These are phyloP conservation scores for Psococerastis gibbosa DNA, from an alignment of 2,888 invertebrate genomes.

Conservation along the genomic window DNA sequence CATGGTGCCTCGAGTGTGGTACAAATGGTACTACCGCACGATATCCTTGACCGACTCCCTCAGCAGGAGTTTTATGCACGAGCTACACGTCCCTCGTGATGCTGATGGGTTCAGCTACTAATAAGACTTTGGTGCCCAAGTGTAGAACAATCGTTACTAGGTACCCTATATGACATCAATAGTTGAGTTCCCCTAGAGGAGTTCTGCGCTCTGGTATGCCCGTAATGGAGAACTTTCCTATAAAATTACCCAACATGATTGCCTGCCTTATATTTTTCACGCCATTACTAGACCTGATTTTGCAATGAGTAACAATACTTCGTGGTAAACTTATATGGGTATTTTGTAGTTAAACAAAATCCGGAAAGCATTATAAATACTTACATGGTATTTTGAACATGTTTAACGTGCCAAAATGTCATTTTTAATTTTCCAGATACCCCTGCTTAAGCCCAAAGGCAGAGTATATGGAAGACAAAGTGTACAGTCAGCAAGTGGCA, in stretches of 20 bases:
- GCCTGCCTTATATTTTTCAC: too few relatives aligned
- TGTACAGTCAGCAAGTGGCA: constrained; percentile 66
- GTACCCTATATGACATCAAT: constrained; percentile 62
- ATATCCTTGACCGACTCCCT: constrained; percentile 65
- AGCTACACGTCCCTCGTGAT: constrained; percentile 67
- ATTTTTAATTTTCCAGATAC: constrained; percentile 46
- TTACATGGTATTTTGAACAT: too few relatives aligned
- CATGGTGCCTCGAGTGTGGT: constrained; percentile 75
- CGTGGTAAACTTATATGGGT: too few relatives aligned
- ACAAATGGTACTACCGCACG: constrained; percentile 72
- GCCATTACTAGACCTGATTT: too few relatives aligned
- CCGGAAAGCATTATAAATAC: too few relatives aligned
- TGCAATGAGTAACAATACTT: too few relatives aligned
- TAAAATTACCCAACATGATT: too few relatives aligned
- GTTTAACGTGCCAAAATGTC: too few relatives aligned
- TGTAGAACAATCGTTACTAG: constrained; percentile 81
- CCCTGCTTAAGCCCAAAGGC: constrained; percentile 72
- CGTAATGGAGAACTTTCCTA: too few relatives aligned
- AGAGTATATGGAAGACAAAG: constrained; percentile 74
- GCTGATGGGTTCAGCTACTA: constrained; percentile 74
- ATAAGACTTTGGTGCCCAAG: constrained; percentile 73
- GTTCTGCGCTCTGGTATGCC: constrained; percentile 63
- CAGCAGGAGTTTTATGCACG: constrained; percentile 64
- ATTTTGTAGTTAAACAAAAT: too few relatives aligned
- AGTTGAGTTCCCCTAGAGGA: constrained; percentile 60